Base-by-base conservation (phyloP, 2,113 vertebrate genomes). In the Marmota monax region DNA sequence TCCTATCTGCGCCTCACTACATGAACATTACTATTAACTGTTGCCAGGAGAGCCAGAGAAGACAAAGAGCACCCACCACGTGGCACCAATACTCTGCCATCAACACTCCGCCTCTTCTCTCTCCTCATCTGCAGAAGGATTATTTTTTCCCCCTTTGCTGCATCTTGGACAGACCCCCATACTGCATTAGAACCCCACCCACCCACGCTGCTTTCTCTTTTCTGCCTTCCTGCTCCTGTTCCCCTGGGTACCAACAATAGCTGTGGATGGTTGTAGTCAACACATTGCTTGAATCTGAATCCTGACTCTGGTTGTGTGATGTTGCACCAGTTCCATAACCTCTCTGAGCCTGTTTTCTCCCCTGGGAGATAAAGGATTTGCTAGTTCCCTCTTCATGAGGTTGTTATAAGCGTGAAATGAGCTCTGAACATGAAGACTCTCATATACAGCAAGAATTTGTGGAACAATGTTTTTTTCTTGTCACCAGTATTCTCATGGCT, bases 11-110 rank as follows among this genome's bases (percentile, higher is more conserved):
- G 2, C 3, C 0, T 48, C 39, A 51, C 53, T 67, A 17, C 22
- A 0, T 48, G 37, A 63, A 37, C 51, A 7, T 23, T 27, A 29
- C 34, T 45, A 32, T 45, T 80, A 72, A 18, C 87, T 22, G 89
- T 84, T 90, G 95, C 96, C 58, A 74, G 39, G 87, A 77, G 53
- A 96, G 84, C 67, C 61, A 1, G 78, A 79, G n/a, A 74, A 92
- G 94, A 91, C 84, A 85, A 39, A 94, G 72, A 85, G 51, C 53
- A 34, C 10, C 73, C 51, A 58, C 25, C 32, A 11, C 22, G 72
- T 74, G 53, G 90, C 61, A 1, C 17, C 20, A 37, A 84, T 32
- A 32, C 1, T 53, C 34, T 37, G 29, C 63, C 56, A 10, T 72
- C n/a, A 56, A 5, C 32, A 58, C 16, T 16, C 13, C 4, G 27